Evolutionary conservation across 2,888 invertebrate species (phyloP), one percentile per base, ranked within the genome.

Genomic region (Acholoe squamosa): DNA sequence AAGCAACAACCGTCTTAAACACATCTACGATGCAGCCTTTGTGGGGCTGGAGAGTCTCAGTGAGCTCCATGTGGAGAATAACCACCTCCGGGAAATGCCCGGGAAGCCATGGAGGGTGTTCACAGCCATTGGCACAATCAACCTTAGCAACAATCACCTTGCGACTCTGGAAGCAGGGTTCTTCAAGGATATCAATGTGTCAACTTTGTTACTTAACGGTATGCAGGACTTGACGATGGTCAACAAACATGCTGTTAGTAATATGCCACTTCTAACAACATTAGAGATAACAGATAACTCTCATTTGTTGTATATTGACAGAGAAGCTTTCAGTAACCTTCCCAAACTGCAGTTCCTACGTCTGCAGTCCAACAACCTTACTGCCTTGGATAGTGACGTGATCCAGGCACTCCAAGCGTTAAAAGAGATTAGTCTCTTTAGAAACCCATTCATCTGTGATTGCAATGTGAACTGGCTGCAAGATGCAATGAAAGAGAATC

Each of bases 331-430:
- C 92, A 91, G 93, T 80, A 94, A 94, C 90, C 93, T 95, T 54
- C 95, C 96, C 10, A 92, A 92, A 56, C 96, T 97, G 98, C 94
- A 97, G 97, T 94, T 98, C 98, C 95, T 97, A 98, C 92, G 98
- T 97, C 93, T 97, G 97, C 96, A 97, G 97, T 92, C 97, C 97
- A 89, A 96, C 92, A 94, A 95, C 86, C 93, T 96, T 34, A 93
- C 92, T 43, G 95, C 95, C 22, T 91, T 96, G 71, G 94, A 95
- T 80, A 91, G 93, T 71, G 93, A 93, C 61, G 92, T 96, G 34
- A 92, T 94, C 12, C 92, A 93, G 7, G 93, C 93, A 22, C 92
- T 96, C 84, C 95, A 95, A 25, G 91, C 91, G 31, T 92, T 95
- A 56, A 93, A 93, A 80, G 93, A 94, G 91, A 93, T 96, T 31